Evolutionary conservation across 2,888 invertebrate species (phyloP), one percentile per base, ranked within the genome.

Genomic region (Therioaphis trifolii): DNA sequence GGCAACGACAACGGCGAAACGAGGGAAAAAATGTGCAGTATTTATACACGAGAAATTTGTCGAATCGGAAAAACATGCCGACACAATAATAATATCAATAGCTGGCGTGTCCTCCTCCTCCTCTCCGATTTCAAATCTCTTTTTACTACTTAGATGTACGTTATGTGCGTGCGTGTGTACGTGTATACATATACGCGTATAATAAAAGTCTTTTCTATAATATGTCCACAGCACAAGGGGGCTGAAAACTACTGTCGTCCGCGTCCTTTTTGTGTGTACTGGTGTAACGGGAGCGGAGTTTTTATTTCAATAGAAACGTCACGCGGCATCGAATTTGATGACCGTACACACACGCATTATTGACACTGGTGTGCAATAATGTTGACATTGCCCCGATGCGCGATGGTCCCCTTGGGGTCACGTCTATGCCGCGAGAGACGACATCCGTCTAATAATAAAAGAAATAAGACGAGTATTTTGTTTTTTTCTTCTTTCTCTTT

Each of bases 341-440:
- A 80, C 80, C 80, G 80, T 80, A 80, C 69, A 71, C 68, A 21
- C 46, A 49, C 35, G 29, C 29, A 61, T 80, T 80, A 80, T 80
- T 80, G 80, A 80, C 80, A 80, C 80, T 80, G 80, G 80, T 72
- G 80, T 80, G 80, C 80, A 72, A 80, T 80, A 80, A 80, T 80
- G 80, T 80, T 80, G 80, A 80, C 80, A 80, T 80, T 80, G 71
- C 80, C 52, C 66, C 66, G 66, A 63, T 49, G 3, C 46, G 76
- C 40, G 58, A 24, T 40, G 79, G 69, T 58, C 29, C 79, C 79
- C 79, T 69, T 24, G 79, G 79, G 79, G 68, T 79, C 79, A 55
- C 58, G 69, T 43, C 69, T 58, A 3, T 14, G 27, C 52, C 18
- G 24, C 27, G 71, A 46, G 61, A 76, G 21, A 79, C 55, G 79